Percentiles rank a stretch among this genome's conserved stretches.
Evolutionary conservation across 2,888 invertebrate species (phyloP).

Genomic region (Melitaea athalia): DNA sequence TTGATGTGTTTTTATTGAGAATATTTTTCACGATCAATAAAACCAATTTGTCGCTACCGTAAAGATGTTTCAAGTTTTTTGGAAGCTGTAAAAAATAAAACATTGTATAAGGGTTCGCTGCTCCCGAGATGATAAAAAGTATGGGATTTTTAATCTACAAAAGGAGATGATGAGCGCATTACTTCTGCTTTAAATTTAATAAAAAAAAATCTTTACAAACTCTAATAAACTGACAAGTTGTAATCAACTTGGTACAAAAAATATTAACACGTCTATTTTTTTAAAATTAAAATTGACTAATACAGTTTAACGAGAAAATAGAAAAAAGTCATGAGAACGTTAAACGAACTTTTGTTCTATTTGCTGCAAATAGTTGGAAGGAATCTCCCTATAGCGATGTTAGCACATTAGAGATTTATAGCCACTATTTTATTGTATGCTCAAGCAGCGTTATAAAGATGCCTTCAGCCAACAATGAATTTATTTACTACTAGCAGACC

Average conservation of each 20-base stretch:
- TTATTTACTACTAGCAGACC: no score
- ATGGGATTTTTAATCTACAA: conserved; percentile 1
- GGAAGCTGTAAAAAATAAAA: conserved; percentile 33
- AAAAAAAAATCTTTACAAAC: not conserved
- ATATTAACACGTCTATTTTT: no score
- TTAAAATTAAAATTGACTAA: no score
- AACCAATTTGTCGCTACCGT: conserved; percentile 46
- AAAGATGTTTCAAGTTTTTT: conserved; percentile 33
- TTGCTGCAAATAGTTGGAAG: not conserved
- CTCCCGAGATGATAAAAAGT: conserved; percentile 29
- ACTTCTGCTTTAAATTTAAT: no score
- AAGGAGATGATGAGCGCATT: not conserved
- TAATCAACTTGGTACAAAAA: no score
- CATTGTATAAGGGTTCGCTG: conserved; percentile 32
- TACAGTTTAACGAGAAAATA: not conserved
- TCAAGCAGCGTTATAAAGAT: not conserved
- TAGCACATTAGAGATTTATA: not conserved
- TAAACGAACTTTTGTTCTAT: not conserved
- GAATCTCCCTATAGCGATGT: not conserved
- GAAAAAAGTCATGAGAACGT: not conserved
- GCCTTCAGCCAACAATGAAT: not conserved
- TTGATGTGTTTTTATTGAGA: conserved; percentile 27
- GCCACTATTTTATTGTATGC: not conserved
- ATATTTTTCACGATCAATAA: conserved; percentile 44
- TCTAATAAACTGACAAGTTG: no score